Conservation (phyloP, 2,113 vertebrate genomes). For the Mohoua ochrocephala region DNA sequence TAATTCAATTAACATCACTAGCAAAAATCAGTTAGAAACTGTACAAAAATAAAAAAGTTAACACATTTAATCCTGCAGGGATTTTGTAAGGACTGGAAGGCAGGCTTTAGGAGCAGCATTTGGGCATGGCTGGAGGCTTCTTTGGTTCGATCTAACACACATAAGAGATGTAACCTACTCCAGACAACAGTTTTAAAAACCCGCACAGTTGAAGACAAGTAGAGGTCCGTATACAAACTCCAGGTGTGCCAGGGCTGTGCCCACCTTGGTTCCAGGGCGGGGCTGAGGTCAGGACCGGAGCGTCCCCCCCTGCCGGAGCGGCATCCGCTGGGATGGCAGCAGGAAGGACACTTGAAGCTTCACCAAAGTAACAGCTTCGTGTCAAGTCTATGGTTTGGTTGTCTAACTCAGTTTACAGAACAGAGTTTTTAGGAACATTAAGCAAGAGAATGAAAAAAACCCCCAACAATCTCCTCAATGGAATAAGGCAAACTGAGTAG, state of each 20-base stretch:
- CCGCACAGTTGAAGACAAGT: slow-evolving; percentile 66
- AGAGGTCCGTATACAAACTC: slow-evolving; percentile 67
- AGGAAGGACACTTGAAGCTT: slow-evolving; percentile 51
- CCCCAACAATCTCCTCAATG: background rate
- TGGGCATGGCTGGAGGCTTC: slow-evolving; percentile 96
- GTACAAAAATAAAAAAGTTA: slow-evolving; percentile 87
- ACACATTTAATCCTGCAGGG: slow-evolving; percentile 87
- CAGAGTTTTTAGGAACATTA: background rate
- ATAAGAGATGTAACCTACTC: slow-evolving; percentile 86
- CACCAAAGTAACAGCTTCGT: background rate
- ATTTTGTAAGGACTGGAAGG: slow-evolving; percentile 94
- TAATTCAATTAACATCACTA: slow-evolving; percentile 88
- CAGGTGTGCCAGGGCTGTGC: slow-evolving; percentile 46
- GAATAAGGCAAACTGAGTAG: slow-evolving; percentile 62
- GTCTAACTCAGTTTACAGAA: background rate
- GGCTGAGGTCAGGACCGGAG: background rate
- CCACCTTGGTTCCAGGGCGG: background rate
- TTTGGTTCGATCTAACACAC: slow-evolving; percentile 97
- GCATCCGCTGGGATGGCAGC: background rate
- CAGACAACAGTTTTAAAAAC: slow-evolving; percentile 71
- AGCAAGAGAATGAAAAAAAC: background rate
- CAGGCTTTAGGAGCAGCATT: slow-evolving; percentile 97
- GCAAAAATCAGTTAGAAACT: slow-evolving; percentile 92
- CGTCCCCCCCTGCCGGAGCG: background rate
- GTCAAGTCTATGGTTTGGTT: background rate